Conservation (phyloP, 1,140 invertebrate genomes). For the Pseudomyrmex cubaensis region DNA sequence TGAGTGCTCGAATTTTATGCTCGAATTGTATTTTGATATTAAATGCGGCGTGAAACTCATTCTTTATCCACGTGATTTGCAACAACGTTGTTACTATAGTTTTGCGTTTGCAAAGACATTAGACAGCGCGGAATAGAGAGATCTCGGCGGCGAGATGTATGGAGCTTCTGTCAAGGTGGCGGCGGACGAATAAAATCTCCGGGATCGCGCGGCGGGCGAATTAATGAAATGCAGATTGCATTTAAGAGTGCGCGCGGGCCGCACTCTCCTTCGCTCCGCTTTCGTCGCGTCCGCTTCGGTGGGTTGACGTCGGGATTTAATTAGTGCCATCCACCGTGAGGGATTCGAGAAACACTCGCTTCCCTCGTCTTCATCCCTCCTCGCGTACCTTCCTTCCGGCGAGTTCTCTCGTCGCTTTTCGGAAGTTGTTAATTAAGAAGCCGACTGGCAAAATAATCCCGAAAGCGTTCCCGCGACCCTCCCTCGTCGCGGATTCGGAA, state of each 20-base stretch:
- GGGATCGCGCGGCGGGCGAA: slow-evolving; percentile 69
- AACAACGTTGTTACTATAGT: slow-evolving; percentile 6
- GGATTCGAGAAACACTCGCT: slow-evolving; percentile 69
- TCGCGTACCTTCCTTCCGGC: slow-evolving; percentile 34
- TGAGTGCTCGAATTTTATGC: not conserved
- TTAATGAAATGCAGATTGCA: slow-evolving; percentile 82
- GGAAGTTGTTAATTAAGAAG: slow-evolving; percentile 75
- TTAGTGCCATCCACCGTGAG: slow-evolving; percentile 79
- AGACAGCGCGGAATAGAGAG: slow-evolving; percentile 52
- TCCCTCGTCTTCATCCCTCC: not conserved
- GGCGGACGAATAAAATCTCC: slow-evolving; percentile 65
- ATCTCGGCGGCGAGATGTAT: slow-evolving; percentile 23
- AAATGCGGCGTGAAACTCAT: not conserved
- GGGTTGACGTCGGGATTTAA: slow-evolving; percentile 79
- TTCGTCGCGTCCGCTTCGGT: slow-evolving; percentile 75
- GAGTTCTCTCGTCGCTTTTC: slow-evolving; percentile 69
- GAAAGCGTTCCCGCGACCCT: slow-evolving; percentile 51
- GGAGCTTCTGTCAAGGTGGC: slow-evolving; percentile 51
- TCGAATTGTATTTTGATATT: not conserved
- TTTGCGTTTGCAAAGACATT: slow-evolving; percentile 47
- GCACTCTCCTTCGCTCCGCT: slow-evolving; percentile 66
- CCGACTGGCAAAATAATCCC: slow-evolving; percentile 68
- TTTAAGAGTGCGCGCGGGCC: slow-evolving; percentile 77
- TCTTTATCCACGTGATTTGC: slow-evolving; percentile 9
- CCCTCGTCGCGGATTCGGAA: slow-evolving; percentile 21